These are phyloP conservation scores for Euzetes globulus DNA, from an alignment of 2,888 invertebrate genomes.

Conservation along the genomic window DNA sequence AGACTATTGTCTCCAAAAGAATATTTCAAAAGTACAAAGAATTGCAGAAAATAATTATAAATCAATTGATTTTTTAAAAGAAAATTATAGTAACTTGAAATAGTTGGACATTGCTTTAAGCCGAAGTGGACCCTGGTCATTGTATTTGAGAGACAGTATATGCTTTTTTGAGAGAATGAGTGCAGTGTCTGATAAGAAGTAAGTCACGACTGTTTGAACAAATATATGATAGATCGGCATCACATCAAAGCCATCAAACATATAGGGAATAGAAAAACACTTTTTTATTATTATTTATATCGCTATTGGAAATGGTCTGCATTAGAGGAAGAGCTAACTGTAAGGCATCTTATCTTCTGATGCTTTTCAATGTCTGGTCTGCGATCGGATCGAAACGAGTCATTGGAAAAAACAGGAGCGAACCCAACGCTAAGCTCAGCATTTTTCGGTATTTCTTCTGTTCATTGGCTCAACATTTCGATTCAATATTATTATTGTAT, in stretches of 20 bases:
- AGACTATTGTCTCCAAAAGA: no score
- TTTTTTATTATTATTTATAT: not conserved
- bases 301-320: not conserved
- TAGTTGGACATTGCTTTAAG: no score
- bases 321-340: not conserved
- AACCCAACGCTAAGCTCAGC: not conserved
- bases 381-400: not conserved
- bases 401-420: not conserved
- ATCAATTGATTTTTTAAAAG: no score
- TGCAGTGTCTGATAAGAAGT: not conserved
- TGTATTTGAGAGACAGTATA: no score
- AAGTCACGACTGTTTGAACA: not conserved
- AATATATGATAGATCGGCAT: not conserved
- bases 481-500: not conserved
- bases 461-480: not conserved
- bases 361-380: not conserved
- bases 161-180: no score
- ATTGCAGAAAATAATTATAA: no score
- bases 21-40: no score
- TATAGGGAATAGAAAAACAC: not conserved
- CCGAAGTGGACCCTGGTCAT: no score
- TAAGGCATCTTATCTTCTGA: not conserved
- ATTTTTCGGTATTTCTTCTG: not conserved
- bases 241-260: not conserved
- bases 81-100: no score